Conservation (phyloP, 2,797 vertebrate species). For the Trichosurus vulpecula region DNA sequence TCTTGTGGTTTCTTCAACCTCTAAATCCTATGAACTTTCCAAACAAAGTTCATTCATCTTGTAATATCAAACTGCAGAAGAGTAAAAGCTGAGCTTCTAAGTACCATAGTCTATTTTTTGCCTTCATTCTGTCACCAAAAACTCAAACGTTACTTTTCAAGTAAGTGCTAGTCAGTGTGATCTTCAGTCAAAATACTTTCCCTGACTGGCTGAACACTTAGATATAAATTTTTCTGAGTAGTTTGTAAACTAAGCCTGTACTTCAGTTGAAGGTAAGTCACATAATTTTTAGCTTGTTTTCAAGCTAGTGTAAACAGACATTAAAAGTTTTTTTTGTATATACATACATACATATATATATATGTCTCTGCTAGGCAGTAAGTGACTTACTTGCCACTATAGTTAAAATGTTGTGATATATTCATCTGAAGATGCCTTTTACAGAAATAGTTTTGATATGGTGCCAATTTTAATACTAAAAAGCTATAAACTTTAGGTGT, state of each 20-base stretch:
- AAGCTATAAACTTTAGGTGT: neutral
- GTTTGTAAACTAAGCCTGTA: neutral
- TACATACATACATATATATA: neutral
- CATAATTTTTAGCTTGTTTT: neutral
- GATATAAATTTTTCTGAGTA: constrained; percentile 1
- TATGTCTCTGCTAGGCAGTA: neutral
- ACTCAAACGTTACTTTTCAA: constrained; percentile 17
- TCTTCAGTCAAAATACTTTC: constrained; percentile 16
- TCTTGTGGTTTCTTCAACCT: neutral
- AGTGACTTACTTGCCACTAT: neutral
- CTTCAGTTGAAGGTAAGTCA: neutral
- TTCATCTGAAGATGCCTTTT: neutral
- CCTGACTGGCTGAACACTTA: neutral
- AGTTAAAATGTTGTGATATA: neutral
- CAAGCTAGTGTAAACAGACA: neutral
- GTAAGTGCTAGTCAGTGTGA: neutral
- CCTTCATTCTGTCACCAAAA: neutral
- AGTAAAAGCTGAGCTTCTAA: neutral
- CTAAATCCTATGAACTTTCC: neutral
- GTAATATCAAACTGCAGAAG: neutral
- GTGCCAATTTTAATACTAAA: neutral
- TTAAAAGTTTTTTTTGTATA: too few species aligned
- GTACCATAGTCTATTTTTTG: neutral
- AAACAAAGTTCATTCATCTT: neutral
- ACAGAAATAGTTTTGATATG: neutral